These are phyloP conservation scores for Scortum barcoo DNA, from an alignment of 2,113 vertebrate genomes.

Conservation along the genomic window DNA sequence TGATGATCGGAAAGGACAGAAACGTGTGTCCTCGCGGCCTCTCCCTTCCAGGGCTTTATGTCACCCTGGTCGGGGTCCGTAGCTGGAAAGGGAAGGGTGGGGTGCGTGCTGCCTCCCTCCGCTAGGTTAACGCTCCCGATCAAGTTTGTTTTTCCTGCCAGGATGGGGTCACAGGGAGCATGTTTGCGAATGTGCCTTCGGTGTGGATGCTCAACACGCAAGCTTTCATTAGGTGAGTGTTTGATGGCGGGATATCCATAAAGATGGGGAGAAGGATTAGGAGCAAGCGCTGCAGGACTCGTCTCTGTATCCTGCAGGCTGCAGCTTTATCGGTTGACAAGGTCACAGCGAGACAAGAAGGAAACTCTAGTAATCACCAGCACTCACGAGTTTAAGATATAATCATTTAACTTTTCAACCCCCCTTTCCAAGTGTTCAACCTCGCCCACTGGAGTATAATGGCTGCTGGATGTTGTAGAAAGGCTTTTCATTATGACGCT, in stretches of 20 bases:
- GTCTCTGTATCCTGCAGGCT: constrained; percentile 23
- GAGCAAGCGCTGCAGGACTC: neutral
- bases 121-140: constrained; percentile 49
- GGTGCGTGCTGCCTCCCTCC: constrained; percentile 18
- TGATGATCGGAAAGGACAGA: constrained; percentile 60
- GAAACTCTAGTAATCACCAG: neutral
- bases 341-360: neutral
- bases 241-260: constrained; percentile 45
- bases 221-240: constrained; percentile 13
- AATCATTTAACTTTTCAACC: neutral
- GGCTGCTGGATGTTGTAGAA: neutral
- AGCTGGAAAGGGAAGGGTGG: constrained; percentile 53
- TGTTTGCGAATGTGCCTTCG: constrained; percentile 1
- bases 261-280: constrained; percentile 1
- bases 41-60: constrained; percentile 70
- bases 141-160: constrained; percentile 48
- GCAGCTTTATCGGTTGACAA: neutral
- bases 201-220: constrained; percentile 9
- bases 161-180: neutral
- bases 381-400: neutral
- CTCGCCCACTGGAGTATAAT: neutral
- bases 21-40: constrained; percentile 55
- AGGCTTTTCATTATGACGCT: neutral
- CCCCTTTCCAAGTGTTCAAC: neutral
- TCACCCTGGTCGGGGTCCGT: constrained; percentile 46